These are phyloP conservation scores for Paraescarpia echinospica DNA, from an alignment of 1,140 invertebrate genomes.

Conservation along the genomic window DNA sequence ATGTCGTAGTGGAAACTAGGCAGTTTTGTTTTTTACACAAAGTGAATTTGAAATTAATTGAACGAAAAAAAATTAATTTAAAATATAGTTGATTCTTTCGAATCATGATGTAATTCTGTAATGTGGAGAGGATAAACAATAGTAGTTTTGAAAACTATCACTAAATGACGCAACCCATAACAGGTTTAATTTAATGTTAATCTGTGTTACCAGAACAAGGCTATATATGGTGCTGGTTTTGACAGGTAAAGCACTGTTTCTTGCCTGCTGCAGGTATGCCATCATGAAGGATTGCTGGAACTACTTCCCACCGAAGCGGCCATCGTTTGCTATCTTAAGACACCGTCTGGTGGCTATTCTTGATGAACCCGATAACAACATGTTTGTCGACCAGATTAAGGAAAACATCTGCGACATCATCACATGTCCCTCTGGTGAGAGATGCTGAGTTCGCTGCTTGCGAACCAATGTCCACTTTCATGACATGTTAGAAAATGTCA, in stretches of 20 bases:
- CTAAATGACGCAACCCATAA: neutral
- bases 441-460: conserved; percentile 8
- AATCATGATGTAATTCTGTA: too few relatives aligned
- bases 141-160: too few relatives aligned
- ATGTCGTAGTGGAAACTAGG: too few relatives aligned
- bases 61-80: too few relatives aligned
- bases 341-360: conserved; percentile 16
- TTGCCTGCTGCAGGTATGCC: conserved; percentile 16
- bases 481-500: neutral
- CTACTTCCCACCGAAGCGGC: conserved; percentile 23
- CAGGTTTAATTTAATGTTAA: neutral
- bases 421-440: neutral
- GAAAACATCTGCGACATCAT: conserved; percentile 18
- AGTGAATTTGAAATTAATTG: too few relatives aligned
- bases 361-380: conserved; percentile 12
- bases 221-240: neutral
- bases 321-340: conserved; percentile 11
- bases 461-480: neutral
- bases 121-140: too few relatives aligned
- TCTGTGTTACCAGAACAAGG: neutral
- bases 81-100: too few relatives aligned
- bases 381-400: conserved; percentile 21
- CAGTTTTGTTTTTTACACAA: too few relatives aligned
- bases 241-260: neutral
- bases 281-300: conserved; percentile 28